A percentile compares a stretch with the other conserved stretches of the same genome.
Conservation (phyloP, 1,140 invertebrate genomes). For the Andricus grossulariae region DNA sequence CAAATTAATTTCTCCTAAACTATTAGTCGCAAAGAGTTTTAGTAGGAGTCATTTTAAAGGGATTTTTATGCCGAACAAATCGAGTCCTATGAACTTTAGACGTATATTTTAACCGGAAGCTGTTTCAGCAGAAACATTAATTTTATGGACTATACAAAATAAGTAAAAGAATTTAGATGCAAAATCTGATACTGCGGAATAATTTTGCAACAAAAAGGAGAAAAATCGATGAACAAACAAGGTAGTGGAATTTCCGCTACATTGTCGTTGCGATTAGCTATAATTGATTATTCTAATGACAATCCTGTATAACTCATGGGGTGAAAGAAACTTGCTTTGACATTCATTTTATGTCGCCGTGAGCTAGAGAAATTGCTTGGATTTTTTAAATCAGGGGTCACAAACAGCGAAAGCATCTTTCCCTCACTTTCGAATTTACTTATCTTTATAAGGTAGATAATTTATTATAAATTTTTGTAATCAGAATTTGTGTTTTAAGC, state of each 20-base stretch:
- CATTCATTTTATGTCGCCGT: background rate
- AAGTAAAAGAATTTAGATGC: too few relatives aligned
- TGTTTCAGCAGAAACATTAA: too few relatives aligned
- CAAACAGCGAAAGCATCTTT: constrained; percentile 9
- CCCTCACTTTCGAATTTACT: constrained; percentile 33
- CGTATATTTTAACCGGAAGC: too few relatives aligned
- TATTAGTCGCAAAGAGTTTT: too few relatives aligned
- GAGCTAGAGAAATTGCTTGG: background rate
- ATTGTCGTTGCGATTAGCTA: background rate
- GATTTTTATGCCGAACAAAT: too few relatives aligned
- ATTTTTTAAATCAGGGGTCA: constrained; percentile 9
- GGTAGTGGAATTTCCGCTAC: background rate
- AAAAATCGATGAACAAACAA: background rate
- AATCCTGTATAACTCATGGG: constrained; percentile 7
- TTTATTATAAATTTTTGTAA: constrained; percentile 16
- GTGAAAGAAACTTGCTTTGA: background rate
- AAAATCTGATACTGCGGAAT: background rate
- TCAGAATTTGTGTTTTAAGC: too few relatives aligned
- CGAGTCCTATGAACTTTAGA: too few relatives aligned
- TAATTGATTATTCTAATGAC: constrained; percentile 24
- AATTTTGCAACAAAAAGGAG: background rate
- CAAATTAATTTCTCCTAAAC: too few relatives aligned
- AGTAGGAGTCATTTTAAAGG: too few relatives aligned
- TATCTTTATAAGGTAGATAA: constrained; percentile 6
- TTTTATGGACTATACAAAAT: too few relatives aligned